Base-by-base conservation (phyloP, 2,888 invertebrate species). In the Archips crataeganus region DNA sequence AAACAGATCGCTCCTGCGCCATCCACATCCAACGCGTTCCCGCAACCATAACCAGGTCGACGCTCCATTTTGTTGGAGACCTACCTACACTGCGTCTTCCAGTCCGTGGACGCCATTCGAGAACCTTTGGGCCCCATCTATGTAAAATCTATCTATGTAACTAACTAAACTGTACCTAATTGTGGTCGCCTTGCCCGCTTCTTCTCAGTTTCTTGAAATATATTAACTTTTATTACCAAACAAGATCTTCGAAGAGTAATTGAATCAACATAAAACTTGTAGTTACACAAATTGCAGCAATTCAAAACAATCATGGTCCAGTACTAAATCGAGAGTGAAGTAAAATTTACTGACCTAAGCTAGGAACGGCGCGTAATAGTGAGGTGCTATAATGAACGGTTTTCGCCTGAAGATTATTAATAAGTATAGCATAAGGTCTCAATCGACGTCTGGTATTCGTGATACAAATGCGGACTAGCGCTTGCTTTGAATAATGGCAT, bases 321-420 rank as follows among this genome's bases (percentile, higher is more conserved):
- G 76, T 78, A 83, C 79, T 79, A 82, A 84, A 87, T 87, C 82
- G 77, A 84, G 86, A 86, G 85, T 82, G 84, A 83, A 82, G 80
- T 77, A 78, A 81, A 81, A 80, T 81, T 84, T 81, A 77, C 71
- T 80, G 81, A 77, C 75, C 75, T 79, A 71, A 80, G 79, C 81
- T 80, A 84, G 84, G 81, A 89, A 87, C 82, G 80, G 77, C 82
- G 77, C 79, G 85, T 90, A 89, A 89, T 88, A 86, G 85, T 81
- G 76, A 81, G 80, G 77, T 79, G 75, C 75, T 74, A 77, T 87
- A 88, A 87, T 89, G 80, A 82, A 79, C 75, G 81, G 84, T 81
- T 83, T 81, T 84, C 80, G 79, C 80, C 78, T 72, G 76, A 75
- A 83, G 80, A 82, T 85, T 85, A 85, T 85, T 84, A 85, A 82